Evolutionary conservation across 2,113 vertebrate genomes (phyloP).

Genomic region (Tilapia sparmanii): DNA sequence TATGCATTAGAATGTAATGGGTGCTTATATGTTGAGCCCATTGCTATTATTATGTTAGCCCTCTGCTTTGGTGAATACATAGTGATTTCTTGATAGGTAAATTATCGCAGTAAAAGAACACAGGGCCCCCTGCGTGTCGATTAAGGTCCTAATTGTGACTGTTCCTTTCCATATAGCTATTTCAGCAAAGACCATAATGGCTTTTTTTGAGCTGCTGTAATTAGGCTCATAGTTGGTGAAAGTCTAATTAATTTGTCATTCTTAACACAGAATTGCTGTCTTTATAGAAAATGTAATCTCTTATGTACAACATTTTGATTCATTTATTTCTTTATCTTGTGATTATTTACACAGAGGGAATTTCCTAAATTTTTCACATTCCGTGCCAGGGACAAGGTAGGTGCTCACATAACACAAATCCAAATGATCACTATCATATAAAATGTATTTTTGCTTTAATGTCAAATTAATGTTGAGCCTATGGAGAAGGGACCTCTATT

Average conservation of each 20-base stretch:
- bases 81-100: constrained; percentile 14
- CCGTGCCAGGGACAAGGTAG: constrained; percentile 94
- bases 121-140: neutral
- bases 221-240: neutral
- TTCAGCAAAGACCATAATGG: neutral
- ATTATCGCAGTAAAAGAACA: neutral
- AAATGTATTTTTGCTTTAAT: neutral
- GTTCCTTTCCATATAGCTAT: neutral
- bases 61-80: constrained; percentile 4
- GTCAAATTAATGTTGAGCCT: neutral
- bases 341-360: constrained; percentile 80
- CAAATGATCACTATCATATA: neutral
- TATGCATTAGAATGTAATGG: constrained; percentile 43
- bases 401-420: neutral
- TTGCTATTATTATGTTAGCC: constrained; percentile 10
- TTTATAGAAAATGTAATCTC: neutral
- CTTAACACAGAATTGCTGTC: neutral
- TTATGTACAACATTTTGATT: neutral
- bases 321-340: neutral
- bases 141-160: neutral
- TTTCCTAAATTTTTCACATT: constrained; percentile 99
- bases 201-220: neutral
- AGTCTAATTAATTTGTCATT: neutral
- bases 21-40: neutral
- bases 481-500: neutral